phyloP scores from a whole-genome alignment of 2,113 vertebrate species.

The Bambusicola thoracicus region DNA sequence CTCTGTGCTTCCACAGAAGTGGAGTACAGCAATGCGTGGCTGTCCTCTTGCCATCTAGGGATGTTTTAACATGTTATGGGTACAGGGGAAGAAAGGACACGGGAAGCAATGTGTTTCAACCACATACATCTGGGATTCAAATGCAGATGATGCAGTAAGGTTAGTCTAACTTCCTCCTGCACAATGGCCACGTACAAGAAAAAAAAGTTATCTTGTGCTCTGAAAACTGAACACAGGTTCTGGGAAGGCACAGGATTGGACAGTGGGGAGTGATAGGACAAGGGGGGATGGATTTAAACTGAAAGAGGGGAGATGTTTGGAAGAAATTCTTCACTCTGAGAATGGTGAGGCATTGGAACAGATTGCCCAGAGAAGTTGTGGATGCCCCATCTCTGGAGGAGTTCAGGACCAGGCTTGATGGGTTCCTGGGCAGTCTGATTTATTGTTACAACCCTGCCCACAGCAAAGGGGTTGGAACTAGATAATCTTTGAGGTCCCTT shows the following conservation, averaged over 20 bases:
- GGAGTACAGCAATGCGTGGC: neutral
- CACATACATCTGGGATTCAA: neutral
- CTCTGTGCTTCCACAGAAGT: neutral
- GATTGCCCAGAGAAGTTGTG: too few species aligned
- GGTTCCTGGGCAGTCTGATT: too few species aligned
- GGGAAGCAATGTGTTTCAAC: neutral
- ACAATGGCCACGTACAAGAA: neutral
- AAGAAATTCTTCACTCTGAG: too few species aligned
- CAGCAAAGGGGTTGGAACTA: too few species aligned
- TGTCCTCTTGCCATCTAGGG: neutral
- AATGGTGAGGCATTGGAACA: too few species aligned
- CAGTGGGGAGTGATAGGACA: too few species aligned
- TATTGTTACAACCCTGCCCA: too few species aligned
- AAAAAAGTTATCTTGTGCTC: neutral
- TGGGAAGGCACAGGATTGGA: neutral
- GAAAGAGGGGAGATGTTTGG: too few species aligned
- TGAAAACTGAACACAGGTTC: neutral
- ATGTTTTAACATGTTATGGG: neutral
- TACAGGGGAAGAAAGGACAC: neutral
- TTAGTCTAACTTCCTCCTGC: neutral
- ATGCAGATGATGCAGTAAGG: neutral
- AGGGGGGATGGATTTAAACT: too few species aligned
- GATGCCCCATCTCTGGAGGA: too few species aligned
- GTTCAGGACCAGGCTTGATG: too few species aligned
- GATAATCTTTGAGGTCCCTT: too few species aligned